Evolutionary conservation across 2,888 invertebrate species (phyloP).

Genomic region (Alcis repandata): DNA sequence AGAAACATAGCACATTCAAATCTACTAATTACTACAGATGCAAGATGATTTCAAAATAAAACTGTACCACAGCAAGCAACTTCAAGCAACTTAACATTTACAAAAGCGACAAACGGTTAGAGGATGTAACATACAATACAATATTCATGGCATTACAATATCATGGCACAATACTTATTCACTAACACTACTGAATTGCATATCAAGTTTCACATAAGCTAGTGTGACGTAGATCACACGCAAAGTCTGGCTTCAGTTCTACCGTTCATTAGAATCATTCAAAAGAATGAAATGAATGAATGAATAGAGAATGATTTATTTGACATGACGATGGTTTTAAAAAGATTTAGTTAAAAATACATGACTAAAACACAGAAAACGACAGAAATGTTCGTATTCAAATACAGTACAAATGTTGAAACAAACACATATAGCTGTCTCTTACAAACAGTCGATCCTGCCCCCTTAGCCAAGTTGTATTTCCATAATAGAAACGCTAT

Average conservation of each 20-base stretch:
- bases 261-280: no score
- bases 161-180: conserved; percentile 2
- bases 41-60: neutral
- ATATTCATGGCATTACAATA: conserved; percentile 24
- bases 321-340: no score
- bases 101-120: conserved; percentile 74
- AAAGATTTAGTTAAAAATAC: no score
- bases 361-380: no score
- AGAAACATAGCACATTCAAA: neutral
- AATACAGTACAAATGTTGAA: no score
- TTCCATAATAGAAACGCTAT: no score
- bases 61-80: conserved; percentile 2
- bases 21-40: neutral
- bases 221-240: neutral
- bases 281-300: no score
- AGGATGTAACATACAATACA: conserved; percentile 65
- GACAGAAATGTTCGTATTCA: no score
- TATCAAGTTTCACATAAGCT: neutral
- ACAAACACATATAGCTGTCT: no score
- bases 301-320: no score
- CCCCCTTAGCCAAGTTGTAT: no score
- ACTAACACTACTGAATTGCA: conserved; percentile 12
- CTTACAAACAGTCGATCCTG: no score
- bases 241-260: neutral
- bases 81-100: conserved; percentile 12